Evolutionary conservation across 1,140 invertebrate species (phyloP).

Genomic region (Tetraneura akinire): DNA sequence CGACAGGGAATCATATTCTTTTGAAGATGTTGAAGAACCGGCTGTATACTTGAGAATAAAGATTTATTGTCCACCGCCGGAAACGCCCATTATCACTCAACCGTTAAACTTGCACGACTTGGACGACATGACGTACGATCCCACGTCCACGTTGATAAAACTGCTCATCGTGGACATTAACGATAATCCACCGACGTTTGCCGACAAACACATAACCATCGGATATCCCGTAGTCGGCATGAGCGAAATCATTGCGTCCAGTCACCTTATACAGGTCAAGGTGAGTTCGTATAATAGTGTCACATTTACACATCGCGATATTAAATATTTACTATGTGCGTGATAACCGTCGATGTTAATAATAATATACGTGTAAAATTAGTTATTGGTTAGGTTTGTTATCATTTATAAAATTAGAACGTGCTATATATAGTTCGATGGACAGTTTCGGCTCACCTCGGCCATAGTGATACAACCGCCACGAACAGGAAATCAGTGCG

Average conservation of each 20-base stretch:
- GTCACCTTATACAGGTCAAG: constrained; percentile 29
- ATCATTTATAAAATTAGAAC: too few species aligned
- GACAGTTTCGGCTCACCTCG: too few species aligned
- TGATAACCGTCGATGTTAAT: too few species aligned
- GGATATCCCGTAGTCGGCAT: constrained; percentile 21
- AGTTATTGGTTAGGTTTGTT: too few species aligned
- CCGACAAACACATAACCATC: constrained; percentile 1
- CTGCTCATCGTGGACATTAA: neutral
- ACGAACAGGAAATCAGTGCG: too few species aligned
- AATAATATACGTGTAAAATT: too few species aligned
- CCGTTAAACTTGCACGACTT: neutral
- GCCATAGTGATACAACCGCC: too few species aligned
- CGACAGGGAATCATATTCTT: neutral
- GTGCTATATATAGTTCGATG: too few species aligned
- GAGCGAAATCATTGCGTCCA: neutral
- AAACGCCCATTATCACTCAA: too few species aligned
- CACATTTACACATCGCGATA: too few species aligned
- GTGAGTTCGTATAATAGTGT: constrained; percentile 6
- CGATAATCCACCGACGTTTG: constrained; percentile 16
- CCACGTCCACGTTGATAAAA: neutral
- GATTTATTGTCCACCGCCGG: neutral
- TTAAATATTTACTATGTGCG: too few species aligned
- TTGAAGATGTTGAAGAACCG: constrained; percentile 31
- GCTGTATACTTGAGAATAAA: neutral
- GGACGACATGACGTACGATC: constrained; percentile 16